Base-by-base conservation (phyloP, 2,797 vertebrate genomes). In the Astyanax mexicanus region DNA sequence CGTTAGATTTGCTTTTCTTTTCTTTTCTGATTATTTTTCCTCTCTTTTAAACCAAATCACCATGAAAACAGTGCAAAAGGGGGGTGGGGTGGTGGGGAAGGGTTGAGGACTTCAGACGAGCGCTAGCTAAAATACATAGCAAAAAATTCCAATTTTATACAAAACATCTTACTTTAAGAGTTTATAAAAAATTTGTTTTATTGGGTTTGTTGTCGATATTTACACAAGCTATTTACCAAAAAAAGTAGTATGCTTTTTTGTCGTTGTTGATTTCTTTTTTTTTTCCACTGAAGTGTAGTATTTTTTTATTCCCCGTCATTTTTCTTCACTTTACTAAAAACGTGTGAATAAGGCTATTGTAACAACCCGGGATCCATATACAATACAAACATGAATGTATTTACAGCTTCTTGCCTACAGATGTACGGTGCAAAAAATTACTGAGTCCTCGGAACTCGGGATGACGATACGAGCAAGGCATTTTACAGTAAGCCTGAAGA, bases 101-200 rank as follows among this genome's bases (percentile, higher is more conserved):
- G 95, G 93, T 93, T 94, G 92, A 95, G 91, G 91, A 95, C 94
- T 96, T 95, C 93, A 85, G 94, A 96, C 91, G 96, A 96, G 96
- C 95, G 95, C 95, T 98, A 99, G 96, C 97, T 98, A 99, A 95
- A 99, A 98, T 99, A 99, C 97, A 98, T 97, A 95, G 97, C 97
- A 98, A 99, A 95, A 94, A 98, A 97, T 96, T 95, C 95, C 95
- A 94, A 97, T 98, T 98, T 97, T 98, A 96, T 99, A 98, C 97
- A 99, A 99, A 99, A 99, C 96, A 96, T 98, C 95, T 97, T 92
- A 91, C 89, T 95, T 96, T 96, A 92, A 90, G 96, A 97, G 95
- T 97, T 97, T 95, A 95, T 97, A 97, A 97, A 97, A 95, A 95
- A 96, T 95, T n/a, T 92, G 71, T 88, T 90, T 90, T 89, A 91